These are phyloP conservation scores for Venustoraphidia nigricollis DNA, from an alignment of 2,888 invertebrate genomes.

Conservation along the genomic window DNA sequence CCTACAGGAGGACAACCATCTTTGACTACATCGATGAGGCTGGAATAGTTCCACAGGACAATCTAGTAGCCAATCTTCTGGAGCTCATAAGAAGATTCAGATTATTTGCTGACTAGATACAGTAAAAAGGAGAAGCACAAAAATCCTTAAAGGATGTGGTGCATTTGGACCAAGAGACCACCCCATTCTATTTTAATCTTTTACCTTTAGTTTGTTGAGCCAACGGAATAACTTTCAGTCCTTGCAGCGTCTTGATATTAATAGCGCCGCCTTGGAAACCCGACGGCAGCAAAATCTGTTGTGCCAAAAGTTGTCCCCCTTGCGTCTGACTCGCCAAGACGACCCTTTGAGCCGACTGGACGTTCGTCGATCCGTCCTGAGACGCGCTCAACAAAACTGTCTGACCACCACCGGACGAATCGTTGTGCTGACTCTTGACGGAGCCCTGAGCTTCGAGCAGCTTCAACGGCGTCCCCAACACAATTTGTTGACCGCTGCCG, in stretches of 20 bases:
- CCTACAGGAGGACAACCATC: too few relatives aligned
- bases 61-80: too few relatives aligned
- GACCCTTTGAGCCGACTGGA: slow-evolving; percentile 25
- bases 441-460: not conserved
- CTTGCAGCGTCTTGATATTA: slow-evolving; percentile 44
- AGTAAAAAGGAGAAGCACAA: too few relatives aligned
- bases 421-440: not conserved
- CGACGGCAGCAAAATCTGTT: slow-evolving; percentile 43
- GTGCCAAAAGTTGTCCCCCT: slow-evolving; percentile 29
- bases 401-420: slow-evolving; percentile 12
- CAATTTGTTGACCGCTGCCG: slow-evolving; percentile 4
- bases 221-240: slow-evolving; percentile 43
- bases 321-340: slow-evolving; percentile 38
- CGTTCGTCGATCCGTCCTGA: slow-evolving; percentile 13
- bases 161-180: too few relatives aligned
- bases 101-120: too few relatives aligned
- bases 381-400: slow-evolving; percentile 21
- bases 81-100: too few relatives aligned
- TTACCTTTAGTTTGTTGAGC: slow-evolving; percentile 26
- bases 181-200: not conserved
- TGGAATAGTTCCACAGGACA: too few relatives aligned
- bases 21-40: too few relatives aligned
- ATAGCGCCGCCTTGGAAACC: slow-evolving; percentile 42
- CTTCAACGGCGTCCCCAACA: slow-evolving; percentile 8
- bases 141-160: too few relatives aligned